Evolutionary conservation across 2,113 vertebrate species (phyloP).

Genomic region (Malurus elegans): DNA sequence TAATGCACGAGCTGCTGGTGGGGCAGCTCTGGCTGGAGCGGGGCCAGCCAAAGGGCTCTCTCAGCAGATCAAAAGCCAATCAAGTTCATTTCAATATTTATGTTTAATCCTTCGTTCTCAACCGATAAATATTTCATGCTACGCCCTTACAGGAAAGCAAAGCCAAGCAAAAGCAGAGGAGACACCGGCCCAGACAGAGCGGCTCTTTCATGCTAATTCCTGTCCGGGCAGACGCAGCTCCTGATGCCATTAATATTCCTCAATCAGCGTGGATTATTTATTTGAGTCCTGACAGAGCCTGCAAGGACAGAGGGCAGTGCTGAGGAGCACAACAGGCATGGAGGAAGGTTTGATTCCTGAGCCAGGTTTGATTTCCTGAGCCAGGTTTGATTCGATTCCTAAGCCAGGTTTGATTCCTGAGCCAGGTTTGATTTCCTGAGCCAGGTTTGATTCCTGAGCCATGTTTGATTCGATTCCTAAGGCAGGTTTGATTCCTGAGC

Average conservation of each 20-base stretch:
- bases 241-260: not conserved
- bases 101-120: conserved; percentile 35
- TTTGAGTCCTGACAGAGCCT: not conserved
- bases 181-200: not conserved
- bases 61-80: conserved; percentile 49
- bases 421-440: not conserved
- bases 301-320: not conserved
- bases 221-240: not conserved
- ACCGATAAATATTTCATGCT: conserved; percentile 57
- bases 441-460: not conserved
- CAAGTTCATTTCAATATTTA: conserved; percentile 65
- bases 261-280: not conserved
- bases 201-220: not conserved
- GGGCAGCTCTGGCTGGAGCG: not conserved
- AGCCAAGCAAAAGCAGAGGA: not conserved
- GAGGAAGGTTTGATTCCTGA: not conserved
- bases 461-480: no score
- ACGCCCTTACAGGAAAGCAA: not conserved
- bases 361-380: not conserved
- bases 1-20: not conserved
- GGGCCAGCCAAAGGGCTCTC: conserved; percentile 28
- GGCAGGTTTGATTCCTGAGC: no score
- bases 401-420: not conserved
- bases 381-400: not conserved
- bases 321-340: not conserved